Base-by-base conservation (phyloP, 2,888 invertebrate genomes). In the Glyphotaelius pellucidus region DNA sequence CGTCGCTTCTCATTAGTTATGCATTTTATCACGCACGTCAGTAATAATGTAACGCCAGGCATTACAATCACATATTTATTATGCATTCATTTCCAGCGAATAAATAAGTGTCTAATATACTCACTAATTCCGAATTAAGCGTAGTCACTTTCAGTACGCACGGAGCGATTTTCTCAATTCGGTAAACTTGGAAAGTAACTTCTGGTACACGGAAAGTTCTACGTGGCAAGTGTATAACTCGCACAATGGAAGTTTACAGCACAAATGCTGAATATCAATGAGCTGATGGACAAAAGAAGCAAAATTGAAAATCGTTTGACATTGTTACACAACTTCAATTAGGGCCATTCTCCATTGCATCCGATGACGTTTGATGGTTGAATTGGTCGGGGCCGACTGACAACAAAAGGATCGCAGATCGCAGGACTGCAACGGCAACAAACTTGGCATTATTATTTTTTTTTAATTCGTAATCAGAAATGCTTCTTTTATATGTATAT, bases 291-390 rank as follows among this genome's bases (percentile, higher is more conserved):
- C 79, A 67, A 88, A 88, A 67, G 47, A 86, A 67, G 67, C 67
- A 67, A 67, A n/a, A 67, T 67, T 67, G 67, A 67, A 38, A 86
- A 47, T 42, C 86, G 86, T 42, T 86, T 86, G 42, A 86, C 38
- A 42, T 47, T 42, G 86, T 88, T 52, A 88, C 35, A 67, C 30
- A 88, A 52, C 31, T 88, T 88, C 88, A 52, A 52, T 67, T 88
- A 31, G 88, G 67, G 19, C 67, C 52, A 88, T 52, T 88, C 67
- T 67, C 67, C 88, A 88, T 52, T 67, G 88, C 67, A 89, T 89
- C 25, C 31, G 79, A 80, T 89, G 88, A 89, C 88, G 35, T 80
- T 89, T 89, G 79, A 31, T 89, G n/a, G 12, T 67, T 89, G n/a
- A 89, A 79, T 89, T 31, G 88, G 79, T 79, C 30, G 67, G 67